phyloP scores from a whole-genome alignment of 2,797 vertebrate genomes.

The Sphaeramia orbicularis region DNA sequence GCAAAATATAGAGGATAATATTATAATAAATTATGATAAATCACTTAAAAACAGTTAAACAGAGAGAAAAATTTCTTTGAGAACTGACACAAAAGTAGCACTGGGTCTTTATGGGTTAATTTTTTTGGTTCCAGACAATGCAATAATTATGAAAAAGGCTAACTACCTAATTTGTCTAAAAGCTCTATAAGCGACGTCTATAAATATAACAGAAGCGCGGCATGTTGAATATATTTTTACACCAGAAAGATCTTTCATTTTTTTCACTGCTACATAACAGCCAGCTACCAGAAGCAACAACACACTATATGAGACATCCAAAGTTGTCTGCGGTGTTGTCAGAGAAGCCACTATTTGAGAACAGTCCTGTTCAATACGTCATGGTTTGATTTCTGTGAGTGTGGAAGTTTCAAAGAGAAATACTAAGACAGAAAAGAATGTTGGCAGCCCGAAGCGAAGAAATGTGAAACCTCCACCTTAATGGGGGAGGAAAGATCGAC shows the following conservation, averaged over 20 bases:
- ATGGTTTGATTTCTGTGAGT: conserved; percentile 72
- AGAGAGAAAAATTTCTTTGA: no score
- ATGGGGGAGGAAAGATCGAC: conserved; percentile 81
- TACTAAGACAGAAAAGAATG: conserved; percentile 57
- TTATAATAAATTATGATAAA: no score
- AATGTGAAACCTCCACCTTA: conserved; percentile 77
- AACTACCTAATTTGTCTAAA: conserved; percentile 12
- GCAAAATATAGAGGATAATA: no score
- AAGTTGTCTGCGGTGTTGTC: conserved; percentile 63
- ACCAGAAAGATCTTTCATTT: conserved; percentile 19
- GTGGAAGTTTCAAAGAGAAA: conserved; percentile 74
- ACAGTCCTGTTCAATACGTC: conserved; percentile 65
- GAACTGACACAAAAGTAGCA: no score
- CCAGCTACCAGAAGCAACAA: conserved; percentile 51
- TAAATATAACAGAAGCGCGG: conserved; percentile 14
- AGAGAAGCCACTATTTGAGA: conserved; percentile 68
- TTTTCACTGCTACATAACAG: conserved; percentile 31
- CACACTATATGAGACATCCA: conserved; percentile 35
- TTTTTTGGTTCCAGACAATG: not conserved
- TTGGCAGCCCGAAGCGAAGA: conserved; percentile 71
- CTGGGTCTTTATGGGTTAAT: no score
- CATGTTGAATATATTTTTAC: conserved; percentile 37
- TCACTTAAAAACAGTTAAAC: no score
- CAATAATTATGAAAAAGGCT: not conserved
- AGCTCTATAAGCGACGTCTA: conserved; percentile 25